Conservation (phyloP, 2,797 vertebrate species). For the Eospalax fontanierii region DNA sequence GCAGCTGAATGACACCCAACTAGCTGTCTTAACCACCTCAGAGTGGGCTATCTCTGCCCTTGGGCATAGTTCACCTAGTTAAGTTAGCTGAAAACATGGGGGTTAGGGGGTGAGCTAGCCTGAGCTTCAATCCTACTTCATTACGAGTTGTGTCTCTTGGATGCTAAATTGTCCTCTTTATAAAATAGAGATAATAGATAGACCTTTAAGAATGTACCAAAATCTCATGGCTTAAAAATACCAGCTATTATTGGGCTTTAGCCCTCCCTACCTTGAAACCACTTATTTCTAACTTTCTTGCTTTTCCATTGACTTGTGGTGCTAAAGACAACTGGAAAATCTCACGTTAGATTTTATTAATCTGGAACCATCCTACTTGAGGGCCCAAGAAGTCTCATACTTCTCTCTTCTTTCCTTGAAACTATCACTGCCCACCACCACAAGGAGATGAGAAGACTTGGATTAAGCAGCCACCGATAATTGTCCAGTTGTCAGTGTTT, state of each 20-base stretch:
- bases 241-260: neutral
- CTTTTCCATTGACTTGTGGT: neutral
- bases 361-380: neutral
- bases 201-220: slow-evolving; percentile 6
- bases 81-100: neutral
- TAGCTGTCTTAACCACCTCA: neutral
- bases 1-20: neutral
- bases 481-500: slow-evolving; percentile 26
- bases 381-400: neutral
- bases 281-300: neutral
- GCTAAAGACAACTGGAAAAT: neutral
- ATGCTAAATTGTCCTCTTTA: neutral
- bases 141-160: neutral
- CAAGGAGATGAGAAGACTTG: neutral
- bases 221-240: slow-evolving; percentile 28
- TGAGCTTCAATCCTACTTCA: neutral
- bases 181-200: neutral
- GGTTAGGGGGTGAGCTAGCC: neutral
- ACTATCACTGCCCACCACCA: neutral
- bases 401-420: neutral
- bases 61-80: neutral
- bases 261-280: neutral
- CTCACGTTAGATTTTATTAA: neutral
- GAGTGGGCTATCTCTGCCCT: neutral
- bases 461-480: slow-evolving; percentile 37